Evolutionary conservation across 2,113 vertebrate genomes (phyloP).

Genomic region (Quiscalus mexicanus): DNA sequence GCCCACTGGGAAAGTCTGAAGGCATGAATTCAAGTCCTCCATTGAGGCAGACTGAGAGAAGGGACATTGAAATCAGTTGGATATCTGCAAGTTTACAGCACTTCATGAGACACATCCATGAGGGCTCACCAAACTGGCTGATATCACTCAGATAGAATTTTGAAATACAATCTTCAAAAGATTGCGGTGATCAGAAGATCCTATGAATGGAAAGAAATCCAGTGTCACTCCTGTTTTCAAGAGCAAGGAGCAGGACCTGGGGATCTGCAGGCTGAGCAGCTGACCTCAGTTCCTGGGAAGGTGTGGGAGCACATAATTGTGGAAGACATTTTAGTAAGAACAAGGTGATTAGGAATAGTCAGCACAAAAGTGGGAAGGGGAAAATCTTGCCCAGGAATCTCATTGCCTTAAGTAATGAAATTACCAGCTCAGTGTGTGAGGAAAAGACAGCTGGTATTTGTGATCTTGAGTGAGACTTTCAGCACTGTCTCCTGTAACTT

Average conservation of each 20-base stretch:
- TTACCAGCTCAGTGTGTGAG: background rate
- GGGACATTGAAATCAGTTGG: background rate
- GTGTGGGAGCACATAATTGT: background rate
- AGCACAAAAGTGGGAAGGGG: background rate
- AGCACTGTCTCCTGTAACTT: background rate
- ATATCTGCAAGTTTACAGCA: background rate
- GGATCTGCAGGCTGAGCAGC: background rate
- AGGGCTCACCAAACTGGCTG: background rate
- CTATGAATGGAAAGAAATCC: background rate
- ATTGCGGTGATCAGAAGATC: background rate
- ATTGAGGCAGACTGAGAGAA: background rate
- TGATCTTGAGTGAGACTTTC: background rate
- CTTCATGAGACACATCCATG: background rate
- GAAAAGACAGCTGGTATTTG: background rate
- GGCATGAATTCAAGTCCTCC: background rate
- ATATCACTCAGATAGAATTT: background rate
- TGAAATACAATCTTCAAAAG: background rate
- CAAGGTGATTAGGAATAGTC: background rate
- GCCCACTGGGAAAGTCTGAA: background rate
- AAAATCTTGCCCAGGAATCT: background rate
- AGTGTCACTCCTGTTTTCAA: background rate
- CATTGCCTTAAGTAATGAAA: background rate
- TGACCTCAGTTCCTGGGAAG: background rate
- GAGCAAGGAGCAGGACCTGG: background rate
- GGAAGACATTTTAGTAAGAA: background rate